These are phyloP conservation scores for Ceratosolen fusciceps DNA, from an alignment of 1,140 invertebrate species.

Conservation along the genomic window DNA sequence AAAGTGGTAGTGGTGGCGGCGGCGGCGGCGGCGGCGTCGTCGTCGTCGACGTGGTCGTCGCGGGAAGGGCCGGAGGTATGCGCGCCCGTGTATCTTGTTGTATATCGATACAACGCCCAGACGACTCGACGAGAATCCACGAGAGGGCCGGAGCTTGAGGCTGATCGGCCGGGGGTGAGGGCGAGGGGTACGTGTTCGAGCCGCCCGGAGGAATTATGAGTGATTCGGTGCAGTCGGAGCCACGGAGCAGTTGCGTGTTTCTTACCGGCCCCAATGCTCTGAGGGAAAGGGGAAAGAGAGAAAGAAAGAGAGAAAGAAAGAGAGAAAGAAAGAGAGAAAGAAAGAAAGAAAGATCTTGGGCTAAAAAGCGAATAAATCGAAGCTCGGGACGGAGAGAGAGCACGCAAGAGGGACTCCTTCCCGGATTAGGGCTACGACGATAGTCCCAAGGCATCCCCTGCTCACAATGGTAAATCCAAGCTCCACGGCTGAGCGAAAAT, in stretches of 20 bases:
- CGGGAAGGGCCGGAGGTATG: neutral
- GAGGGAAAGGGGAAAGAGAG: neutral
- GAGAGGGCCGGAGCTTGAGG: too few species aligned
- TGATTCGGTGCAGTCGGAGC: conserved; percentile 10
- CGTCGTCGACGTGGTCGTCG: too few species aligned
- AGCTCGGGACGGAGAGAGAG: neutral
- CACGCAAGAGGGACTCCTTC: neutral
- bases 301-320: neutral
- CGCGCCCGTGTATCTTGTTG: neutral
- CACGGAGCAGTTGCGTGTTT: neutral
- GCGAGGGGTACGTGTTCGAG: neutral
- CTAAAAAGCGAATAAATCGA: neutral
- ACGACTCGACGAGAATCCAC: neutral
- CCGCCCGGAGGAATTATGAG: conserved; percentile 19
- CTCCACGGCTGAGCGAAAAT: neutral
- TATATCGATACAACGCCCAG: neutral
- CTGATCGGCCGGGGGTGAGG: too few species aligned
- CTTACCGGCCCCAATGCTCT: neutral
- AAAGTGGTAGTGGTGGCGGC: too few species aligned
- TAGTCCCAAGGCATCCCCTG: too few species aligned
- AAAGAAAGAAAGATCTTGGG: neutral
- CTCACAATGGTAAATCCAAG: neutral
- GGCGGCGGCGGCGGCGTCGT: too few species aligned
- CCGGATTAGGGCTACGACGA: neutral
- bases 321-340: neutral